These are phyloP conservation scores for Sinonovacula constricta DNA, from an alignment of 1,140 invertebrate genomes.

Conservation along the genomic window DNA sequence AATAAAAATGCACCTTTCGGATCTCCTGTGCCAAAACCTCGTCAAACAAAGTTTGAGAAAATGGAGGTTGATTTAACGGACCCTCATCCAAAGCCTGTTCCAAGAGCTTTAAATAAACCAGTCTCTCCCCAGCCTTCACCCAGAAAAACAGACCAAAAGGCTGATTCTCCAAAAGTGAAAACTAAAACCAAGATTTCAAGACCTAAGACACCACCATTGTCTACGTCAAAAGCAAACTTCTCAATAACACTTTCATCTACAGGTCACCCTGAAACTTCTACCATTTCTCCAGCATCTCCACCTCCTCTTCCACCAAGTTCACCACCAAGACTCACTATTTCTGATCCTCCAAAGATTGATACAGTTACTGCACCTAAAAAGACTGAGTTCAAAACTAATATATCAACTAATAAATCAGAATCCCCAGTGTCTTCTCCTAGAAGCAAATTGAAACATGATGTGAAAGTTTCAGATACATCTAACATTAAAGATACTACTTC, in stretches of 20 bases:
- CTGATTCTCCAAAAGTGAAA: slow-evolving; percentile 35
- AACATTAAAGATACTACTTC: too few relatives aligned
- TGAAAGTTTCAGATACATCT: too few relatives aligned
- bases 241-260: slow-evolving; percentile 1
- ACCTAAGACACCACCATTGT: slow-evolving; percentile 29
- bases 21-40: slow-evolving; percentile 54
- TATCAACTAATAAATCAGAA: not conserved
- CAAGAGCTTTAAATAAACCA: slow-evolving; percentile 12
- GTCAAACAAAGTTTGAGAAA: slow-evolving; percentile 48
- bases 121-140: slow-evolving; percentile 23
- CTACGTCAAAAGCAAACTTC: slow-evolving; percentile 23
- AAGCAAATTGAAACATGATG: not conserved
- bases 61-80: slow-evolving; percentile 41
- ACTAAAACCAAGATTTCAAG: slow-evolving; percentile 8
- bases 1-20: too few relatives aligned
- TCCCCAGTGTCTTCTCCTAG: slow-evolving; percentile 30
- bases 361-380: too few relatives aligned
- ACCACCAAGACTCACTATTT: slow-evolving; percentile 33
- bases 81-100: slow-evolving; percentile 17
- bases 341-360: slow-evolving; percentile 24
- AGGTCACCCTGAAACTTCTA: not conserved
- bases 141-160: slow-evolving; percentile 33
- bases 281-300: slow-evolving; percentile 36
- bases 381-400: too few relatives aligned
- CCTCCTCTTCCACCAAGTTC: slow-evolving; percentile 48